These are phyloP conservation scores for Bufo bufo DNA, from an alignment of 2,113 vertebrate genomes.

Conservation along the genomic window DNA sequence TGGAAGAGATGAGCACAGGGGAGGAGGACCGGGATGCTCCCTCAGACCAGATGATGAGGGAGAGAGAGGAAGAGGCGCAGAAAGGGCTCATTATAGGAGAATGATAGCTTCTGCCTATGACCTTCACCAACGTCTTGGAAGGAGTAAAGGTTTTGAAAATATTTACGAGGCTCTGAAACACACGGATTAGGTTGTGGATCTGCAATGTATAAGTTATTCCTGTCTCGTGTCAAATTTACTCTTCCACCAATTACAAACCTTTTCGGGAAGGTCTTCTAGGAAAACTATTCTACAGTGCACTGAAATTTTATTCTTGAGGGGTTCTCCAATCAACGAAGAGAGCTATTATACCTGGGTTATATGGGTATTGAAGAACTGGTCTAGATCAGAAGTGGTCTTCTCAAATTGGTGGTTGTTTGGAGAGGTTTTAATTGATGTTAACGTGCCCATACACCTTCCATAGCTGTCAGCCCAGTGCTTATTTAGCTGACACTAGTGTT, in stretches of 20 bases:
- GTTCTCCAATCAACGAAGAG: no score
- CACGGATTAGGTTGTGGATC: background rate
- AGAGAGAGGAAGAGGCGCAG: background rate
- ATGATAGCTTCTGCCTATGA: constrained; percentile 64
- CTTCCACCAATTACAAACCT: background rate
- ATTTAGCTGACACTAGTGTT: no score
- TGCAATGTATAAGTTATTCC: background rate
- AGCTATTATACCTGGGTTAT: no score
- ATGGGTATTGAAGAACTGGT: no score
- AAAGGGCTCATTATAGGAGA: constrained; percentile 41
- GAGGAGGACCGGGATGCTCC: constrained; percentile 52
- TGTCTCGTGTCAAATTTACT: background rate
- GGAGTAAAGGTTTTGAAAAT: background rate
- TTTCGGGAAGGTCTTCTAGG: background rate
- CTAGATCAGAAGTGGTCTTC: no score
- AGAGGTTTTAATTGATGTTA: no score
- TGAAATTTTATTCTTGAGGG: background rate
- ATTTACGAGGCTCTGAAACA: constrained; percentile 23
- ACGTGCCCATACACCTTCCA: no score
- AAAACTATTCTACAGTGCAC: background rate
- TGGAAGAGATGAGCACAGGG: constrained; percentile 22
- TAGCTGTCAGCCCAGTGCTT: no score
- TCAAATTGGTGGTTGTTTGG: no score
- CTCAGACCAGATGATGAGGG: background rate
- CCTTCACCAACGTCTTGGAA: constrained; percentile 63